Conservation (phyloP, 2,888 invertebrate species). For the Vannuccia rotundouncinata region DNA sequence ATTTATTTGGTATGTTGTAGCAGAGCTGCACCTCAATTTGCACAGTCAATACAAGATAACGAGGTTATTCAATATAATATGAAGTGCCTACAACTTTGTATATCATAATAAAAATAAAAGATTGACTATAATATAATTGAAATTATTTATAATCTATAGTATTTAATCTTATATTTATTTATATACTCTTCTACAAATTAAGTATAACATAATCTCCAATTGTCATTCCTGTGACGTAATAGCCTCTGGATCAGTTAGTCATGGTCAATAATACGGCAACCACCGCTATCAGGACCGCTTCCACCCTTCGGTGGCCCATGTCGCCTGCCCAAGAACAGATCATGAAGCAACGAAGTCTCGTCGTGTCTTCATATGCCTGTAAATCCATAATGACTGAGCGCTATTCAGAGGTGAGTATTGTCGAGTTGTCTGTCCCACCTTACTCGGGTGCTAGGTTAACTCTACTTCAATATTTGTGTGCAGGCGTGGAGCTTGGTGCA, state of each 20-base stretch:
- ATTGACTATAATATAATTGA: background rate
- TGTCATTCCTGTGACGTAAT: too few species aligned
- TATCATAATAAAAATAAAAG: too few species aligned
- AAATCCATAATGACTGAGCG: background rate
- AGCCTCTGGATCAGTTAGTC: conserved; percentile 27
- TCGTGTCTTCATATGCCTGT: background rate
- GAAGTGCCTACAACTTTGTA: too few species aligned
- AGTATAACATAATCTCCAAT: too few species aligned
- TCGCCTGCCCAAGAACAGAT: background rate
- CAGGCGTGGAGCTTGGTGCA: background rate
- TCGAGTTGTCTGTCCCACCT: too few species aligned
- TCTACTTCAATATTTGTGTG: too few species aligned
- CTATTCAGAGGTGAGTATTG: background rate
- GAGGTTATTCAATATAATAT: too few species aligned
- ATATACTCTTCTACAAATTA: background rate
- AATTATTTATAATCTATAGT: background rate
- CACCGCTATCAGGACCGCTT: background rate
- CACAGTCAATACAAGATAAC: too few species aligned
- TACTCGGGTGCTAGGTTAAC: too few species aligned
- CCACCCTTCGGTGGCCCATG: background rate
- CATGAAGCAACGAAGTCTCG: background rate
- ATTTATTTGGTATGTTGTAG: too few species aligned
- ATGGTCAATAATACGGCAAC: background rate
- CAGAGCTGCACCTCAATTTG: too few species aligned
- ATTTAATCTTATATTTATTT: background rate